Conservation (phyloP, 2,113 vertebrate genomes). For the Ovibos moschatus region DNA sequence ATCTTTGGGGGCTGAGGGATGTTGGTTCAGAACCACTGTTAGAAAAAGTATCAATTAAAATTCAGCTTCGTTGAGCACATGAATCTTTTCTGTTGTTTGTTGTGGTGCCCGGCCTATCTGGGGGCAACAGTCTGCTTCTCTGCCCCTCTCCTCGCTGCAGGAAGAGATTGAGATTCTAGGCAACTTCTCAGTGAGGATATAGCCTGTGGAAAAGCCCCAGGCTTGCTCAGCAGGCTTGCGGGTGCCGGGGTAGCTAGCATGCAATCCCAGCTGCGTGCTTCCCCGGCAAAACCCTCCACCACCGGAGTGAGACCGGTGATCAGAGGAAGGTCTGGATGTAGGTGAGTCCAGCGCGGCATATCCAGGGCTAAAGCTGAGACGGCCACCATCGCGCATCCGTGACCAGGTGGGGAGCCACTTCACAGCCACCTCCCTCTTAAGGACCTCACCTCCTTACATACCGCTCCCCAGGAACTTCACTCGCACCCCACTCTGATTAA, state of each 20-base stretch:
- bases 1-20: conserved; percentile 50
- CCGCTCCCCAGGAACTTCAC: not conserved
- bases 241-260: not conserved
- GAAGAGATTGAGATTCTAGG: not conserved
- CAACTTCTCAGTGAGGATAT: not conserved
- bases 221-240: not conserved
- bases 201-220: not conserved
- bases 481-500: not conserved
- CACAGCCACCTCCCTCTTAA: not conserved
- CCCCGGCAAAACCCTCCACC: not conserved
- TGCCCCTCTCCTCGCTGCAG: not conserved
- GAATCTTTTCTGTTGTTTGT: conserved; percentile 61
- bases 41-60: conserved; percentile 65
- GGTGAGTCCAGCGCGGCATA: too few species aligned
- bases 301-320: rapidly evolving
- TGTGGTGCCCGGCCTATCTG: conserved; percentile 7
- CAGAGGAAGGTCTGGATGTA: not conserved
- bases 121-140: not conserved
- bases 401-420: rapidly evolving
- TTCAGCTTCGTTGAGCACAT: conserved; percentile 56
- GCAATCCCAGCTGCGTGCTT: not conserved
- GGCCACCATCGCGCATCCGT: rapidly evolving
- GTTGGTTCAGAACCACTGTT: conserved; percentile 61
- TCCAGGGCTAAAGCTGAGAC: not conserved
- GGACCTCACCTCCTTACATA: not conserved